Percentiles rank a stretch among this genome's conserved stretches.
These are phyloP conservation scores for Aleiodes sp. DNA, from an alignment of 1,140 invertebrate species.

Conservation along the genomic window DNA sequence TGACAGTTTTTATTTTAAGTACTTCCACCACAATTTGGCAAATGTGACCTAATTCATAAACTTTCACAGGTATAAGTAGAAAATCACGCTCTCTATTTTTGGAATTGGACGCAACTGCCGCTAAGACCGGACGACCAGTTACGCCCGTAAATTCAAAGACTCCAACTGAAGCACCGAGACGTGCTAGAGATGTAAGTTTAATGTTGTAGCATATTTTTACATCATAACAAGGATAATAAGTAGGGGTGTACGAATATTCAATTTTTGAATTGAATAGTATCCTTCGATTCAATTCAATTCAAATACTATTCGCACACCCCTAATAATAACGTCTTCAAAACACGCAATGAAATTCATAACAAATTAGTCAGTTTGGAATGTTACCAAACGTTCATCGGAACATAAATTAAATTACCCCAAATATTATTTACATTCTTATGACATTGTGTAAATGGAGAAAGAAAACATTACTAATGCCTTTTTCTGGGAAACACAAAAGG, in stretches of 20 bases:
- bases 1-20: too few species aligned
- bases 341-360: too few species aligned
- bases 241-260: too few species aligned
- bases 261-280: too few species aligned
- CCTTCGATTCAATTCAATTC: too few species aligned
- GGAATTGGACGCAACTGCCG: constrained; percentile 80
- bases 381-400: too few species aligned
- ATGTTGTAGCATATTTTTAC: constrained; percentile 16
- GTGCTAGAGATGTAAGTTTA: constrained; percentile 70
- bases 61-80: constrained; percentile 78
- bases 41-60: constrained; percentile 6
- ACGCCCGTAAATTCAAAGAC: constrained; percentile 63
- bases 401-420: background rate
- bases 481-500: constrained; percentile 50
- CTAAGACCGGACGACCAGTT: constrained; percentile 62
- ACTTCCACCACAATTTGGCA: background rate
- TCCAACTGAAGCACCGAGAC: constrained; percentile 62
- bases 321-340: too few species aligned
- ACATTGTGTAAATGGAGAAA: background rate
- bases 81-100: constrained; percentile 86
- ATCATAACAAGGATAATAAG: too few species aligned
- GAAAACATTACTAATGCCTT: constrained; percentile 1
- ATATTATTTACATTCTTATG: background rate
- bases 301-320: too few species aligned
- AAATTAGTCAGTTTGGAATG: too few species aligned